These are phyloP conservation scores for Harpalus rubripes DNA, from an alignment of 2,888 invertebrate genomes.

Conservation along the genomic window DNA sequence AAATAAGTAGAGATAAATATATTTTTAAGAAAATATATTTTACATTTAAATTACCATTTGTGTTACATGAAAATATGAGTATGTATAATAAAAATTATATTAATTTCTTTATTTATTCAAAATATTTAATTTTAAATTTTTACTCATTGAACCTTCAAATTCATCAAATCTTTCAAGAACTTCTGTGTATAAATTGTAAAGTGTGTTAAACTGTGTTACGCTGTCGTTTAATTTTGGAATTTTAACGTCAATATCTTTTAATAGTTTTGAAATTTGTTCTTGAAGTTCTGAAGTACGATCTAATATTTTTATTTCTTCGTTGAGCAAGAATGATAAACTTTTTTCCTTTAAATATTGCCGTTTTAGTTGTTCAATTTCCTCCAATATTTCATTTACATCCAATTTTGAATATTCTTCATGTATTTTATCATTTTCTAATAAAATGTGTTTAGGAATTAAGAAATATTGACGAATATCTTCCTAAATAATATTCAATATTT, in stretches of 20 bases:
- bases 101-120: not conserved
- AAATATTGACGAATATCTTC: constrained; percentile 36
- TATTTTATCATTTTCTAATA: constrained; percentile 58
- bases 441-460: constrained; percentile 55
- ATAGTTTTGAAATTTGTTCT: constrained; percentile 25
- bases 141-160: not conserved
- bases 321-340: constrained; percentile 23
- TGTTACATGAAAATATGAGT: too few relatives aligned
- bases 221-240: not conserved
- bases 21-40: constrained; percentile 6
- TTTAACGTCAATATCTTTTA: constrained; percentile 39
- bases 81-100: not conserved
- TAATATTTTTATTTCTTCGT: constrained; percentile 55
- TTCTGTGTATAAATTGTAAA: constrained; percentile 22
- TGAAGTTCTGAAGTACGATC: constrained; percentile 16
- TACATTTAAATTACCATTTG: not conserved
- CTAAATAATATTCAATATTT: constrained; percentile 37
- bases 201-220: not conserved
- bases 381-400: constrained; percentile 4
- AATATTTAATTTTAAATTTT: not conserved
- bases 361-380: constrained; percentile 51
- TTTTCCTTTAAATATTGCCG: constrained; percentile 56
- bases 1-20: constrained; percentile 11
- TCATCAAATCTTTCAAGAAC: constrained; percentile 4
- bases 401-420: constrained; percentile 5